These are phyloP conservation scores for Bungarus multicinctus DNA, from an alignment of 2,113 vertebrate genomes.

Conservation along the genomic window DNA sequence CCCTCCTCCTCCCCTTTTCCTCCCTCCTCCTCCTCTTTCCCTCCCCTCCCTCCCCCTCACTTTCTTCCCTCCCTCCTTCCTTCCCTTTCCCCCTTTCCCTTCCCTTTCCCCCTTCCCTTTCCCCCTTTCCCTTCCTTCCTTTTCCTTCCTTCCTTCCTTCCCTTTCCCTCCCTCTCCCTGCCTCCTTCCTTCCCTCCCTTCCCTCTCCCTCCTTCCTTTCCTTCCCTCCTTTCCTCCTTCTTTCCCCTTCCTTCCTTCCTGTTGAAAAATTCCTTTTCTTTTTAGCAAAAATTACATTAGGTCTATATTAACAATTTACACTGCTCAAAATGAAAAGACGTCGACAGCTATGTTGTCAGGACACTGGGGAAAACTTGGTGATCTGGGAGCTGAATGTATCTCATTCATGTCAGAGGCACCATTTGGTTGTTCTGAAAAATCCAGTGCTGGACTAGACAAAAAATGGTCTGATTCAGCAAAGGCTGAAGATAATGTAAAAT, in stretches of 20 bases:
- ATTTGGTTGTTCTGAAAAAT: not conserved
- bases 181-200: too few relatives aligned
- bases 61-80: not conserved
- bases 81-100: accelerated
- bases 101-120: not conserved
- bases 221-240: too few relatives aligned
- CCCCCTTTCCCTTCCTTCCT: accelerated
- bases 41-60: accelerated
- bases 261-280: not conserved
- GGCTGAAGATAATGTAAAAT: not conserved
- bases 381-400: not conserved
- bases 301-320: not conserved
- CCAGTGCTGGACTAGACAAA: not conserved
- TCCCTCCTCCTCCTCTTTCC: not conserved
- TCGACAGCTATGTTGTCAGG: not conserved
- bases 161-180: too few relatives aligned
- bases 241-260: not conserved
- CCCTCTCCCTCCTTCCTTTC: too few relatives aligned
- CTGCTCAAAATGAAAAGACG: not conserved
- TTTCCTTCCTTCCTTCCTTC: too few relatives aligned
- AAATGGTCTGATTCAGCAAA: not conserved
- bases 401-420: not conserved
- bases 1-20: not conserved
- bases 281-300: not conserved
- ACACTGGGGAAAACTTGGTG: not conserved